These are phyloP conservation scores for Brachycybe producta DNA, from an alignment of 2,888 invertebrate species.

Conservation along the genomic window DNA sequence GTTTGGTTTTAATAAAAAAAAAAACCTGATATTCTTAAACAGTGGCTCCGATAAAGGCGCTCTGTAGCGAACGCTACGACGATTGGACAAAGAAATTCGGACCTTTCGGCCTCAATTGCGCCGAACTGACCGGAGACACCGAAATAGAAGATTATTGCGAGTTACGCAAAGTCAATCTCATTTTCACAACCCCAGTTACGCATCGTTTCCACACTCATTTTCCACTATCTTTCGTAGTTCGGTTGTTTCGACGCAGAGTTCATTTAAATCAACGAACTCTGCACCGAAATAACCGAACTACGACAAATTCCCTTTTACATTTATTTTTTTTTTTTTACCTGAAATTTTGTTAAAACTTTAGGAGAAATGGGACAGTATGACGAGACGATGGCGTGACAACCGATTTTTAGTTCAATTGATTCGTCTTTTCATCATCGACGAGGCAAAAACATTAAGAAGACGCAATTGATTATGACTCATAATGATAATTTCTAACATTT, in stretches of 20 bases:
- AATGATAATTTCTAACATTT: constrained; percentile 16
- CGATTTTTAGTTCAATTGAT: constrained; percentile 46
- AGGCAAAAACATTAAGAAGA: constrained; percentile 38
- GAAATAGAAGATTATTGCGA: constrained; percentile 44
- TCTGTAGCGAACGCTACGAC: constrained; percentile 54
- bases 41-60: constrained; percentile 70
- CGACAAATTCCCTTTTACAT: too few species aligned
- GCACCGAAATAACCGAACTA: too few species aligned
- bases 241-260: too few species aligned
- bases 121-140: constrained; percentile 65
- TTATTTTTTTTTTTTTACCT: too few species aligned
- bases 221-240: too few species aligned
- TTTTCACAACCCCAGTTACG: constrained; percentile 17
- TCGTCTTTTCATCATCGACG: constrained; percentile 58
- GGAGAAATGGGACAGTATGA: constrained; percentile 72
- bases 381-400: constrained; percentile 58
- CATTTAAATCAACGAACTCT: too few species aligned
- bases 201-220: too few species aligned
- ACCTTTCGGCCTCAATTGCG: constrained; percentile 45
- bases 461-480: constrained; percentile 19
- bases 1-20: neutral
- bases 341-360: too few species aligned
- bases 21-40: constrained; percentile 15
- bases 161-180: constrained; percentile 25
- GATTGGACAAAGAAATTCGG: constrained; percentile 63